Base-by-base conservation (phyloP, 2,888 invertebrate genomes). In the Tetragnatha montana region DNA sequence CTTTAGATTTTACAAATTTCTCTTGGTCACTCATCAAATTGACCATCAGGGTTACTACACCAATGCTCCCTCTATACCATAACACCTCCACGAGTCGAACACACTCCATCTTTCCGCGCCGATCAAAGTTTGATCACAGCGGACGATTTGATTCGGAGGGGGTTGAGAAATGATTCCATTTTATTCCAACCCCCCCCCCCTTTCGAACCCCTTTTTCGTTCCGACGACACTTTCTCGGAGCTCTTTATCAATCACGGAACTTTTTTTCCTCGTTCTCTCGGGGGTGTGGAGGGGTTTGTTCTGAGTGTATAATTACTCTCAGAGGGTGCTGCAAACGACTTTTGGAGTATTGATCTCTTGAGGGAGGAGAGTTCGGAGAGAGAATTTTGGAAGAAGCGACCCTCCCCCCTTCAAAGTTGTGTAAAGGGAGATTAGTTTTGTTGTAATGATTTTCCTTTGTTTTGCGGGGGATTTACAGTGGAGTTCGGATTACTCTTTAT, bases 81-180 rank as follows among this genome's bases (percentile, higher is more conserved):
- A 35, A 4, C 35, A 1, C 35, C 35, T 35, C 35, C 35, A 35
- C 35, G 35, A 35, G 35, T 35, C 35, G 76, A 50, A 19, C 21
- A 49, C 76, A 85, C 78, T 85, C 80, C 80, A 80, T 87, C 86
- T 87, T 87, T 86, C 73, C 60, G 73, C 82, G 21, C 60, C 19
- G 82, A 83, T 83, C 82, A 83, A 83, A 83, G 74, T 83, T 83
- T 83, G 82, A 83, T 83, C 82, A 78, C 78, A 50, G 12, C 82
- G 60, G 81, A 74, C 82, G 74, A 60, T 82, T 82, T 82, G 82
- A 82, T 71, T 60, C 74, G 8, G 14, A 50, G 73, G 82, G 49
- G 51, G 82, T 82, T 60, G 82, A 82, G 74, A 82, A 82, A 74
- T 82, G 82, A 74, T 22, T 51, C 73, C 60, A 19, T 51, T 10